A percentile compares a stretch with the other conserved stretches of the same genome.
Conservation (phyloP, 2,888 invertebrate genomes). For the Phengaris alcon region DNA sequence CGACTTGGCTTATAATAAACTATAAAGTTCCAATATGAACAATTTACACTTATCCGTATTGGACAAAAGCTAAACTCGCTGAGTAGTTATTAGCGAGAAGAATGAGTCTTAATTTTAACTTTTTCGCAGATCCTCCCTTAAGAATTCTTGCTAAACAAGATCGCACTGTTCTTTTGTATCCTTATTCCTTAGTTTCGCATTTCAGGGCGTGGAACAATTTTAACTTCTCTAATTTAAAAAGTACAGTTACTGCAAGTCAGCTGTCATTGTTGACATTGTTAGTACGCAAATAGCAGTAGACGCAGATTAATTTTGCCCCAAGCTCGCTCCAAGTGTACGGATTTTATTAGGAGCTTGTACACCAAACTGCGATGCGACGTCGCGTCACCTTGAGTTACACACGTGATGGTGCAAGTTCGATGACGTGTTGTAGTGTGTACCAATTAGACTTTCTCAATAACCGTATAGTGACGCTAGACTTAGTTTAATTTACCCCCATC, state of each 20-base stretch:
- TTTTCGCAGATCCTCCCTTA: conserved; percentile 57
- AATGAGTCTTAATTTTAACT: conserved; percentile 67
- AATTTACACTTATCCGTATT: conserved; percentile 32
- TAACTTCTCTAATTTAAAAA: conserved; percentile 52
- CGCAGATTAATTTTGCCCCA: not conserved
- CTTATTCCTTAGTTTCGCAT: conserved; percentile 42
- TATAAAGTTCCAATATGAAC: conserved; percentile 19
- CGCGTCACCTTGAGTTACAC: too few species aligned
- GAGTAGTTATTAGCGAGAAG: conserved; percentile 47
- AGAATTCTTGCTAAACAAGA: conserved; percentile 61
- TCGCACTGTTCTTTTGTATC: conserved; percentile 58
- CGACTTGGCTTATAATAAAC: not conserved
- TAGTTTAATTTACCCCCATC: too few species aligned
- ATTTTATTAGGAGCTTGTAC: too few species aligned
- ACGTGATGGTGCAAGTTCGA: too few species aligned
- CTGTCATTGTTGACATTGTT: conserved; percentile 45
- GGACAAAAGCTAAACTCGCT: conserved; percentile 29
- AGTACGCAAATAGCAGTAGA: conserved; percentile 15
- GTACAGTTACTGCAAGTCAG: conserved; percentile 25
- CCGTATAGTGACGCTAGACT: too few species aligned
- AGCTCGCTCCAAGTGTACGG: not conserved
- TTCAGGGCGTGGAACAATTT: conserved; percentile 47
- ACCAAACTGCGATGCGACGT: too few species aligned
- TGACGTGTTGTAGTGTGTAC: too few species aligned
- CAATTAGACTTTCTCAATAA: too few species aligned